Evolutionary conservation across 1,140 invertebrate species (phyloP), one percentile per base, ranked within the genome.

Genomic region (Orius laevigatus): DNA sequence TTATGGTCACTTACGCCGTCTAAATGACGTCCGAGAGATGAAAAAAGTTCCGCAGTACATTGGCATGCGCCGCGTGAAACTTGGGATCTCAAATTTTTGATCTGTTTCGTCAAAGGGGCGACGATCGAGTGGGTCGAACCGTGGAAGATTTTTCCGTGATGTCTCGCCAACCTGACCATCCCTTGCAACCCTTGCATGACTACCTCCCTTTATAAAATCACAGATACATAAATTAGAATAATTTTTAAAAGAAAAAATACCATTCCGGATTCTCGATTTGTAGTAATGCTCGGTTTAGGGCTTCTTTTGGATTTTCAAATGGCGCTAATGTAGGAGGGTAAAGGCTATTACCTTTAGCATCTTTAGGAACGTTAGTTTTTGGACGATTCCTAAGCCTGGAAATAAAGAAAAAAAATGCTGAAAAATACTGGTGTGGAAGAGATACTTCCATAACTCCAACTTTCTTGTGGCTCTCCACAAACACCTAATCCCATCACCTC

Each of bases 41-140:
- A 62, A 62, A 91, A 93, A 52, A 94, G 60, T 46, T 90, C 78
- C 1, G 75, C 74, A 6, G 88, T 68, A 5, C 82, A 76, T 36
- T 77, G 70, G 58, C 91, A 92, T 5, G 89, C 85, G 10, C 79
- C 73, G 52, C 90, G 70, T 0, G 88, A 78, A 0, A 96, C 91
- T 63, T 92, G 86, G 0, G 91, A 94, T 5, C 92, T 70, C 16
- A 95, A 67, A 65, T 90, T 94, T 41, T 74, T 78, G 14, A 91
- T 77, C 54, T 94, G 86, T 43, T 73, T 71, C 1, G 82, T 73
- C 1, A 91, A 60, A 25, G 75, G 67, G 20, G 87, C 66, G 31
- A 78, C 76, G 16, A 85, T 70, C 46, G 69, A 73, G 65, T 71
- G 75, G 52, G 73, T 66, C 56, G 73, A 74, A 12, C 60, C 57